Evolutionary conservation across 2,888 invertebrate species (phyloP), one percentile per base, ranked within the genome.

Genomic region (Eupithecia insigniata): DNA sequence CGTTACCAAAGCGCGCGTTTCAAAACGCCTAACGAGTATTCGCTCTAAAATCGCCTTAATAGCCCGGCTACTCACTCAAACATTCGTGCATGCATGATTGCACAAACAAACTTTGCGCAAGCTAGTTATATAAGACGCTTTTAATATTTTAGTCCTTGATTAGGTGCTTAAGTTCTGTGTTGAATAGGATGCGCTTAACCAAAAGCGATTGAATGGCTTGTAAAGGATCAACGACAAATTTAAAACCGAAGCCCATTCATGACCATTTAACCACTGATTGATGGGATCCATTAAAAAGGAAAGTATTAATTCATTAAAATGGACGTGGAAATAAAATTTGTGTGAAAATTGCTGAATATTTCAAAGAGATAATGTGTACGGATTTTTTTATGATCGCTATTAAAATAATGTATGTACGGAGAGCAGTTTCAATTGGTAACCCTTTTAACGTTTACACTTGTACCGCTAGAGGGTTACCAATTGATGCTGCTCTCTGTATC

Each of bases 261-360:
- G 76, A 76, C 71, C 60, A 80, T 78, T 82, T 82, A 85, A 62
- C 81, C 80, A 85, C 79, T 87, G 88, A 89, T 89, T 88, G 87
- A 88, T 86, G 83, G 83, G 83, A 84, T 85, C 60, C 55, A 55
- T 55, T 60, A 30, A 87, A 87, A 85, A 87, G 89, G 76, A 55
- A 55, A 26, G 55, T 55, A 55, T 26, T 55, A 55, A 26, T 55
- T 55, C 22, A 55, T 55, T 55, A 55, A 51, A 51, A 55, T 55
- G 26, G 55, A n/a, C 26, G 26, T 51, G 10, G 26, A 55, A 55
- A 55, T 55, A 55, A 55, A 26, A 26, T 55, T 55, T 55, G 26
- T 55, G 51, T 26, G 26, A 55, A 55, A 55, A 8, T 55, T 14
- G 5, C 55, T 55, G 26, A 55, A 26, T 55, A 26, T 26, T 14